A percentile compares a stretch with the other conserved stretches of the same genome.
These are phyloP conservation scores for Meloidogyne hapla DNA, from an alignment of 1,140 invertebrate genomes.

Conservation along the genomic window DNA sequence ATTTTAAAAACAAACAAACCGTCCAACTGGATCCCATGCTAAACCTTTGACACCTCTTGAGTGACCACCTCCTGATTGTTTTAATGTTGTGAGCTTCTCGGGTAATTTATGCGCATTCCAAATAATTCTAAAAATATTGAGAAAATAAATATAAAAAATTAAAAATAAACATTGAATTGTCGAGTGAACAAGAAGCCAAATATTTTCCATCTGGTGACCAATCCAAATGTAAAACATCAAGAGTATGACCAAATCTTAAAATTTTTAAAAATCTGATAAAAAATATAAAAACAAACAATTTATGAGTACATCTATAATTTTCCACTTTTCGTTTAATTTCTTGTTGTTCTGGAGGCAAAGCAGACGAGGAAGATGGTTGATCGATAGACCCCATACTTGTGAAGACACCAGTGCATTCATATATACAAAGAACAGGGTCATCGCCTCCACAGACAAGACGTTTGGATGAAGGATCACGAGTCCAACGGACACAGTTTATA, in stretches of 20 bases:
- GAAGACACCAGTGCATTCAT: slow-evolving; percentile 28
- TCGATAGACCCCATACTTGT: slow-evolving; percentile 11
- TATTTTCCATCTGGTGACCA: slow-evolving; percentile 35
- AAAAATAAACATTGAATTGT: slow-evolving; percentile 29
- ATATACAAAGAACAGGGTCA: slow-evolving; percentile 34
- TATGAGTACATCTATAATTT: slow-evolving; percentile 27
- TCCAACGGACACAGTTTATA: slow-evolving; percentile 36
- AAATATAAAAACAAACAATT: slow-evolving; percentile 18
- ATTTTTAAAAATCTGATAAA: background rate
- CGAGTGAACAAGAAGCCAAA: slow-evolving; percentile 34
- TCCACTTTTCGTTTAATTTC: slow-evolving; percentile 14
- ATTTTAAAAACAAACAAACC: background rate
- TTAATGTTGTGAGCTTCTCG: slow-evolving; percentile 31
- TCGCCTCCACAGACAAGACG: slow-evolving; percentile 33
- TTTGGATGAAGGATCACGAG: background rate
- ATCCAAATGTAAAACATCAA: slow-evolving; percentile 31
- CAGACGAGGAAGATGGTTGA: background rate
- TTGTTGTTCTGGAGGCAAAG: background rate
- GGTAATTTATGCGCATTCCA: slow-evolving; percentile 33
- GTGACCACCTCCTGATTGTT: slow-evolving; percentile 24
- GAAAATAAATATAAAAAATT: background rate
- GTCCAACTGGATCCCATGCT: slow-evolving; percentile 34
- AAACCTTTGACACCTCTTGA: slow-evolving; percentile 27
- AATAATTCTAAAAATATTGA: slow-evolving; percentile 19
- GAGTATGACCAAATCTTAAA: slow-evolving; percentile 28